Conservation (phyloP, 2,888 invertebrate species). For the Exephanes ischioxanthus region DNA sequence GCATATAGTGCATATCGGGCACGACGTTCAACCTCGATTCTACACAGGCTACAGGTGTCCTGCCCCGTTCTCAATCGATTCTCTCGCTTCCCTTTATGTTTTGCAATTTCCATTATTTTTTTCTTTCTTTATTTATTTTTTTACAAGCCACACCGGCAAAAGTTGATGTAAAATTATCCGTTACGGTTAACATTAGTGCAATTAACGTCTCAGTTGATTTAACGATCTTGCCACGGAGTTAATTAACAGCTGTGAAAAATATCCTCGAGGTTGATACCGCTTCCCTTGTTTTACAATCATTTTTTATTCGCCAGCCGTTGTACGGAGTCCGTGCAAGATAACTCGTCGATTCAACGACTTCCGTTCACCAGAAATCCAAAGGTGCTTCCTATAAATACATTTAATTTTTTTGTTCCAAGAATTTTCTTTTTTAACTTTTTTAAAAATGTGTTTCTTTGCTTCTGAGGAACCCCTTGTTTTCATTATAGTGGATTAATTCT, state of each 20-base stretch:
- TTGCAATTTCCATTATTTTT: neutral
- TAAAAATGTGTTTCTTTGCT: no score
- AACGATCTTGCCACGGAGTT: neutral
- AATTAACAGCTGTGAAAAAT: neutral
- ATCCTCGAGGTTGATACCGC: neutral
- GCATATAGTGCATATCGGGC: conserved; percentile 47
- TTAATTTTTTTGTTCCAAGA: neutral
- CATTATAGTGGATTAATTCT: no score
- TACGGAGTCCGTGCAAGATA: neutral
- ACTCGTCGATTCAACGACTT: neutral
- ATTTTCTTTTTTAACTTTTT: neutral
- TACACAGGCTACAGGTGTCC: conserved; percentile 51
- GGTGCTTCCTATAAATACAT: neutral
- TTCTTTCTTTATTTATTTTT: neutral
- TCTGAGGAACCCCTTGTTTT: no score
- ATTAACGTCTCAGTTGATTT: neutral
- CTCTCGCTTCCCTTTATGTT: conserved; percentile 8
- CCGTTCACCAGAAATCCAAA: neutral
- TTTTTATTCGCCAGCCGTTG: neutral
- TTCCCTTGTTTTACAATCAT: neutral
- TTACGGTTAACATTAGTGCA: neutral
- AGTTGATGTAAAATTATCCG: neutral
- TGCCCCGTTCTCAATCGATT: conserved; percentile 13
- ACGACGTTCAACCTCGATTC: conserved; percentile 28
- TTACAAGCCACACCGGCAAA: neutral